Base-by-base conservation (phyloP, 2,797 vertebrate genomes). In the Taeniopygia guttata region DNA sequence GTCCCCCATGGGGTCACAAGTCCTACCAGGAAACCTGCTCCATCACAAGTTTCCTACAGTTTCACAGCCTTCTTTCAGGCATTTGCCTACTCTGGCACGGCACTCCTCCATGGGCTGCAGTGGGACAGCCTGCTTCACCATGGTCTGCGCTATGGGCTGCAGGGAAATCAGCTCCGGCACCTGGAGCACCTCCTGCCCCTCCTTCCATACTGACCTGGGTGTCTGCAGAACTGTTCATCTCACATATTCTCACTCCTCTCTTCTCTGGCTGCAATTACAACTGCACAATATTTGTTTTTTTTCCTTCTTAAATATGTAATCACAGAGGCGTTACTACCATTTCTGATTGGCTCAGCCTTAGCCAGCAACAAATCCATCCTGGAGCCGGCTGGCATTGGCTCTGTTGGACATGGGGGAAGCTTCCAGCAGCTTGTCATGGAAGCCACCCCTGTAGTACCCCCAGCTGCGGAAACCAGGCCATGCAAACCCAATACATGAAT, bases 391-490 rank as follows among this genome's bases (percentile, higher is more conserved):
- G 46, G 21, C 38, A 60, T 81, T 69, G 55, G 32, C n/a, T n/a
- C n/a, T n/a, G n/a, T n/a, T n/a, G n/a, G n/a, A n/a, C n/a, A n/a
- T n/a, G n/a, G n/a, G n/a, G n/a, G 38, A 60, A 81, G 38, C 26
- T 26, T 82, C 46, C 60, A 43, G 38, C 46, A 81, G 46, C 32
- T 60, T 81, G 46, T 81, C 38, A 60, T 13, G 18, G 32, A 81
- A 52, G 26, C 32, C 55, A 60, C 32, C 17, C 32, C 38, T 81
- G 38, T 70, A 43, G 38, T 42, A 19, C 26, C 56, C 66, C 36
- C 38, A 1, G 0, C 55, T 32, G 8, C 1, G 3, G 63, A 63
- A 72, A 62, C 40, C 1, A 2, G 18, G 49, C 49, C n/a, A 72
- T 27, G 22, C n/a, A 72, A 63, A 62, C 68, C 42, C 29, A 55